Evolutionary conservation across 2,797 vertebrate species (phyloP), one percentile per base, ranked within the genome.

Genomic region (Heliangelus exortis): DNA sequence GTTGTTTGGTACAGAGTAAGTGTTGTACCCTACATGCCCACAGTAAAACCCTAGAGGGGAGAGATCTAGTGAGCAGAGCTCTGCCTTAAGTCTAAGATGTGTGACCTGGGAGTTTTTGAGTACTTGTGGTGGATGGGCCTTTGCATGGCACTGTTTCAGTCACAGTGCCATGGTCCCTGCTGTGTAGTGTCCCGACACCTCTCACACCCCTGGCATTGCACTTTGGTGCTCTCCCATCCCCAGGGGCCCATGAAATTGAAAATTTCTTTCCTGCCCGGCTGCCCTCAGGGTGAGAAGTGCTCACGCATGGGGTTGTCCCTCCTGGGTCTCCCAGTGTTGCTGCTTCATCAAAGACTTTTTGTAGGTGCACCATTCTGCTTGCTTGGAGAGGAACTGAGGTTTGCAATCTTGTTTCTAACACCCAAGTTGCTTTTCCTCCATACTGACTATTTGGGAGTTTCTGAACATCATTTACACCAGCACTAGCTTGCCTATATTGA

Each of bases 141-240:
- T 77, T 61, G 36, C 36, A 9, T 0, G 0, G 39, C 5, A 3
- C 28, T 11, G 15, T 12, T 41, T 41, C 10, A 6, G 15, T n/a
- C 51, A 1, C 0, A 0, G 36, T 77, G 39, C 48, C 0, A 0
- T 0, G 1, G 31, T 65, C 58, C n/a, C 33, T 41, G 33, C 72
- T 1, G 6, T 39, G 63, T 80, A 75, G 66, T 2, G 0, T 12
- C 39, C 53, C 61, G 76, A 53, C 15, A 25, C 9, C 26, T 58
- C 34, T 91, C 16, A 50, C 47, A 68, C 4, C 10, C 28, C 11
- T 48, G 19, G 26, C 0, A 0, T 31, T 34, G 73, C 15, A 4
- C 34, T 25, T 1, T 2, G 5, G 15, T 53, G 53, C 39, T 67
- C 11, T 88, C 33, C 6, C 8, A 11, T 78, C 18, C 54, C 16